A percentile compares a stretch with the other conserved stretches of the same genome.
These are phyloP conservation scores for Harlomillsia oculata DNA, from an alignment of 1,140 invertebrate species.

Conservation along the genomic window DNA sequence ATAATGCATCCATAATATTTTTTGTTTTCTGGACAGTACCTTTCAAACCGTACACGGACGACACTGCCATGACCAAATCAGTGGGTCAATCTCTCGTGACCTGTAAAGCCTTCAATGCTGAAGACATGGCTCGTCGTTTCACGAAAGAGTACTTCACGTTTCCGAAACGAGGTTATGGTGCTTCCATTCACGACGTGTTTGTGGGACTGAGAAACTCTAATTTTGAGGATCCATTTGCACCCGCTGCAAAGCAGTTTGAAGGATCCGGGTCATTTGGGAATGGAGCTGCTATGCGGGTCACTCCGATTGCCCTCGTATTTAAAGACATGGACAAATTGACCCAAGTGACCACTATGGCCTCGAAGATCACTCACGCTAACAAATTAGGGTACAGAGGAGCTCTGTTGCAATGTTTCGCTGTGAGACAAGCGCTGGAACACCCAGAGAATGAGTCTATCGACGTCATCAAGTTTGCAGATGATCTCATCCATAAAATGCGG, in stretches of 20 bases:
- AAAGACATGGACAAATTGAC: slow-evolving; percentile 45
- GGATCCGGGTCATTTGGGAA: slow-evolving; percentile 66
- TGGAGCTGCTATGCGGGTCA: slow-evolving; percentile 65
- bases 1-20: slow-evolving; percentile 14
- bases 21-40: slow-evolving; percentile 44
- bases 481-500: slow-evolving; percentile 52
- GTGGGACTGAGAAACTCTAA: slow-evolving; percentile 48
- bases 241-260: slow-evolving; percentile 59
- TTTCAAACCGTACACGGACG: slow-evolving; percentile 59
- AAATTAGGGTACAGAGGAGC: slow-evolving; percentile 56
- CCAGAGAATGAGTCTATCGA: slow-evolving; percentile 43
- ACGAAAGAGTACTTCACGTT: slow-evolving; percentile 55
- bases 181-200: slow-evolving; percentile 54
- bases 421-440: slow-evolving; percentile 46
- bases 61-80: slow-evolving; percentile 63
- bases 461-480: slow-evolving; percentile 44
- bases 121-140: slow-evolving; percentile 53
- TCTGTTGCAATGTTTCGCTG: slow-evolving; percentile 53
- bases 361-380: slow-evolving; percentile 60
- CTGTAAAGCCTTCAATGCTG: slow-evolving; percentile 47
- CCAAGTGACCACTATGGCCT: slow-evolving; percentile 44
- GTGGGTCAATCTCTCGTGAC: slow-evolving; percentile 55
- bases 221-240: slow-evolving; percentile 52
- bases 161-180: slow-evolving; percentile 57
- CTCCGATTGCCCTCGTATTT: slow-evolving; percentile 58